Evolutionary conservation across 2,888 invertebrate genomes (phyloP), one percentile per base, ranked within the genome.

Genomic region (Rhingia campestris): DNA sequence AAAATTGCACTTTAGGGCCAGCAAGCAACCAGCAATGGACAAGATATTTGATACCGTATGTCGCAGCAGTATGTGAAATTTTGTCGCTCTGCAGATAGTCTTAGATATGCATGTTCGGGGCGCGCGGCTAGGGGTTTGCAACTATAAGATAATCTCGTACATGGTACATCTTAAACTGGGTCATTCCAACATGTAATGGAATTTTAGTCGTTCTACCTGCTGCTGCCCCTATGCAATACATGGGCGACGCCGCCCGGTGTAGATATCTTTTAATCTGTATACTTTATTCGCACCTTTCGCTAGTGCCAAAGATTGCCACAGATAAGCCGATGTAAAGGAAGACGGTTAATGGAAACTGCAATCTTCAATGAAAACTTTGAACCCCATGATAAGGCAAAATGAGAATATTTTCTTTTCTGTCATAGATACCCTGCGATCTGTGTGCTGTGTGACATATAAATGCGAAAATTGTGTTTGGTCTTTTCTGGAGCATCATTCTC

Each of bases 1-100:
- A 51, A 74, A 74, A 74, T 80, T 80, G 80, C 74, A 80, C 74
- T 80, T 73, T 80, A 74, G 80, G 74, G 74, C 67, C 61, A 74
- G 37, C 22, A 22, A 22, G 22, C 22, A 22, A 22, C 22, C 22
- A 61, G 67, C 74, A 74, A 56, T 61, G 67, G 37, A 59, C 47
- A 73, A 79, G 80, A 80, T 69, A 80, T 74, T 80, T 69, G 80
- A 80, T 80, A 80, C 47, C 41, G 35, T 67, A 47, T n/a, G 5
- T 4, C 47, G 39, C 43, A n/a, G 4, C 54, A 39, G 41, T 67
- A 66, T 58, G 64, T 66, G 47, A 53, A 73, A 61, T 67, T 45
- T 47, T 47, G 45, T 53, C 56, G 51, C 32, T 14, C 49, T 59
- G 9, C 9, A 32, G 33, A 58, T 51, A 59, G 45, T 54, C 43